Conservation (phyloP, 2,888 invertebrate genomes). For the Tachina grossa region DNA sequence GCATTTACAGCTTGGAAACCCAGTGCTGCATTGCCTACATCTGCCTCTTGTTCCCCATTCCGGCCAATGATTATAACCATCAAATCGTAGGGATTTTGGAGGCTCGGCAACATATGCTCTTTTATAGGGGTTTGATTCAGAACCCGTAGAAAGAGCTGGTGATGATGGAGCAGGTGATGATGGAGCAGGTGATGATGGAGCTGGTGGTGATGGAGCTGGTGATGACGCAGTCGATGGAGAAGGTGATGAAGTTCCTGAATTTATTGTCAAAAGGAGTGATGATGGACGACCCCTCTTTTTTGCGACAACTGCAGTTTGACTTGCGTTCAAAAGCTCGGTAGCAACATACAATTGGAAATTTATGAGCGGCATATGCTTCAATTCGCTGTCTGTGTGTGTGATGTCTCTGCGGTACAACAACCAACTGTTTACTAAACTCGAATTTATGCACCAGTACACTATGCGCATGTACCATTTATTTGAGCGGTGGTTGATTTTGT, state of each 20-base stretch:
- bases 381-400: conserved; percentile 46
- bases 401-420: conserved; percentile 67
- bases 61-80: not conserved
- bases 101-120: not conserved
- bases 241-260: not conserved
- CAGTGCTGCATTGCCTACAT: too few relatives aligned
- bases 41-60: not conserved
- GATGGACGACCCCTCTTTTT: not conserved
- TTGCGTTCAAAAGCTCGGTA: conserved; percentile 59
- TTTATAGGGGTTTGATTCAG: not conserved
- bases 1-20: not conserved
- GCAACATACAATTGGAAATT: too few relatives aligned
- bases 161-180: not conserved
- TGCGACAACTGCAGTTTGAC: not conserved
- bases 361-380: conserved; percentile 60
- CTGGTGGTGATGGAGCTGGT: not conserved
- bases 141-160: not conserved
- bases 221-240: not conserved
- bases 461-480: conserved; percentile 70
- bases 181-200: not conserved
- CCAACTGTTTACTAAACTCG: conserved; percentile 36
- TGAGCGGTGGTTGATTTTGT: conserved; percentile 57
- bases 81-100: not conserved
- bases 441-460: conserved; percentile 38
- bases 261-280: not conserved